phyloP scores from a whole-genome alignment of 2,113 vertebrate species.

The Neogale vison region DNA sequence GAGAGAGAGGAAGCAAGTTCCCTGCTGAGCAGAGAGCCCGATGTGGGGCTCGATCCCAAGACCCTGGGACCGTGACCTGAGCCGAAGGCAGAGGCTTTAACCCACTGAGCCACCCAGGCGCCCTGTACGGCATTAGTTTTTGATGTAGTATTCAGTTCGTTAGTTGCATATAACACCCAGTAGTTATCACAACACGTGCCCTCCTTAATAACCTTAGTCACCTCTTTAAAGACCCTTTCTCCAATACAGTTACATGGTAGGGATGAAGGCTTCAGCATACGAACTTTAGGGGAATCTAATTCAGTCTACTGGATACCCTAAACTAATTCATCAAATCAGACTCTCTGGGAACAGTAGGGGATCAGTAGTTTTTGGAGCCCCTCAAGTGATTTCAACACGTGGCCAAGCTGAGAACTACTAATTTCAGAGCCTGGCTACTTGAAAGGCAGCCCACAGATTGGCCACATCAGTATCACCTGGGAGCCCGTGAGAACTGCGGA shows the following conservation, averaged over 20 bases:
- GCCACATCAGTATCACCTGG: not conserved
- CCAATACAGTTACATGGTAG: not conserved
- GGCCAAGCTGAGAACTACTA: not conserved
- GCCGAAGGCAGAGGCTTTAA: no score
- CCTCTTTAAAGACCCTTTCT: not conserved
- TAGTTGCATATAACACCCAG: no score
- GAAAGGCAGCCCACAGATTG: not conserved
- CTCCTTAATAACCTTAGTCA: not conserved
- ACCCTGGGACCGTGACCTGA: no score
- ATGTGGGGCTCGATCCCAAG: no score
- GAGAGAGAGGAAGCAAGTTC: no score
- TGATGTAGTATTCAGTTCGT: no score
- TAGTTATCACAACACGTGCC: no score
- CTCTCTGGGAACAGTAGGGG: not conserved
- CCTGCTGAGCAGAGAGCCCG: no score
- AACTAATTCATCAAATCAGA: conserved; percentile 45
- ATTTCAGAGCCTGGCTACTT: not conserved
- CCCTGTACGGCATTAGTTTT: no score
- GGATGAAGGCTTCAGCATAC: not conserved
- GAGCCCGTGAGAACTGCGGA: not conserved
- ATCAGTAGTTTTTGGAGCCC: not conserved
- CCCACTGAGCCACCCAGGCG: no score
- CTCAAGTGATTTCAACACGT: not conserved
- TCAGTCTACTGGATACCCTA: not conserved
- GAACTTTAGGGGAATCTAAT: not conserved